Conservation (phyloP, 2,113 vertebrate species). For the Microcebus lehilahytsara region DNA sequence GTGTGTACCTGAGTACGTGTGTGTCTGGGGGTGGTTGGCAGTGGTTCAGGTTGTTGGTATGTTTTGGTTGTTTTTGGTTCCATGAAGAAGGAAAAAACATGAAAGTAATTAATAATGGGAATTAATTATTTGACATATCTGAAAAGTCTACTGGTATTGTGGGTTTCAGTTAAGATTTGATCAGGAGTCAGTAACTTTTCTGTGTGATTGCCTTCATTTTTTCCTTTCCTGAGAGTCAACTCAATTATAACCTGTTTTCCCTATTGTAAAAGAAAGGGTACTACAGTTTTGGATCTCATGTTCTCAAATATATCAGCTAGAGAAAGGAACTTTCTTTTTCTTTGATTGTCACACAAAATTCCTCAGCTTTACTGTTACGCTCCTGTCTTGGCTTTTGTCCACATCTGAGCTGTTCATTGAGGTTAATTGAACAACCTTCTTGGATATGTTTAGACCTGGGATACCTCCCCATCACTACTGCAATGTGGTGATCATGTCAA, state of each 20-base stretch:
- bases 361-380: background rate
- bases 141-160: background rate
- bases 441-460: background rate
- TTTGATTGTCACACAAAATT: background rate
- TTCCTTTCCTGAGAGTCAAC: background rate
- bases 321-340: background rate
- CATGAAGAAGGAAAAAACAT: background rate
- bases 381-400: background rate
- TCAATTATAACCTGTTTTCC: background rate
- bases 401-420: background rate
- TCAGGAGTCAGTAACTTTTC: background rate
- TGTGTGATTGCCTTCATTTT: background rate
- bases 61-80: background rate
- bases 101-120: background rate
- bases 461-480: accelerated
- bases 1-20: background rate
- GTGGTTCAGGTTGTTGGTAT: background rate
- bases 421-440: background rate
- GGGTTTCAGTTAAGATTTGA: background rate
- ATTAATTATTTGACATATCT: background rate
- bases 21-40: background rate
- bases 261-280: background rate
- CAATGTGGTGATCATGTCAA: background rate
- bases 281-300: accelerated
- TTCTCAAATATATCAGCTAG: background rate